These are phyloP conservation scores for Carabus problematicus DNA, from an alignment of 2,888 invertebrate species.

Conservation along the genomic window DNA sequence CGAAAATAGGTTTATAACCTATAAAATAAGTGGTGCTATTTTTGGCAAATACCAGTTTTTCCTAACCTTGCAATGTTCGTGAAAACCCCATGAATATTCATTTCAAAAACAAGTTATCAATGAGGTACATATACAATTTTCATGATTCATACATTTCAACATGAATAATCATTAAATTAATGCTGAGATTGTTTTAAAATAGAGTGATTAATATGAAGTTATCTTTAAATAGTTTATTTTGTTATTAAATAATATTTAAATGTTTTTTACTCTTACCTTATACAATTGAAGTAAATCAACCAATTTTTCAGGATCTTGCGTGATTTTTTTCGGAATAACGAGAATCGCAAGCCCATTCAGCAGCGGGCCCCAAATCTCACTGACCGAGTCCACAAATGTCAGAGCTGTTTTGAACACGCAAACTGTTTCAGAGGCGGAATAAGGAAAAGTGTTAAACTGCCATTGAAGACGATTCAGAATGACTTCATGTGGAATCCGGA, in stretches of 20 bases:
- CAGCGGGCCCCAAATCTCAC: constrained; percentile 87
- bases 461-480: constrained; percentile 84
- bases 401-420: constrained; percentile 91
- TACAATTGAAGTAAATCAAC: constrained; percentile 73
- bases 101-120: too few species aligned
- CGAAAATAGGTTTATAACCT: too few species aligned
- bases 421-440: constrained; percentile 67
- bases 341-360: constrained; percentile 75
- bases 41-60: too few species aligned
- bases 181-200: too few species aligned
- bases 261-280: constrained; percentile 61
- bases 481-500: constrained; percentile 77
- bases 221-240: too few species aligned
- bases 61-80: too few species aligned
- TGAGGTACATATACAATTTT: too few species aligned
- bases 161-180: too few species aligned
- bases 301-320: constrained; percentile 80
- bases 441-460: constrained; percentile 88
- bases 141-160: too few species aligned
- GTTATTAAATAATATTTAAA: neutral
- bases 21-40: too few species aligned
- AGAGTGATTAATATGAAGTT: too few species aligned
- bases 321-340: constrained; percentile 75
- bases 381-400: constrained; percentile 89
- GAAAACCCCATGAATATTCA: too few species aligned